Evolutionary conservation across 2,113 vertebrate genomes (phyloP).

Genomic region (Fukomys damarensis): DNA sequence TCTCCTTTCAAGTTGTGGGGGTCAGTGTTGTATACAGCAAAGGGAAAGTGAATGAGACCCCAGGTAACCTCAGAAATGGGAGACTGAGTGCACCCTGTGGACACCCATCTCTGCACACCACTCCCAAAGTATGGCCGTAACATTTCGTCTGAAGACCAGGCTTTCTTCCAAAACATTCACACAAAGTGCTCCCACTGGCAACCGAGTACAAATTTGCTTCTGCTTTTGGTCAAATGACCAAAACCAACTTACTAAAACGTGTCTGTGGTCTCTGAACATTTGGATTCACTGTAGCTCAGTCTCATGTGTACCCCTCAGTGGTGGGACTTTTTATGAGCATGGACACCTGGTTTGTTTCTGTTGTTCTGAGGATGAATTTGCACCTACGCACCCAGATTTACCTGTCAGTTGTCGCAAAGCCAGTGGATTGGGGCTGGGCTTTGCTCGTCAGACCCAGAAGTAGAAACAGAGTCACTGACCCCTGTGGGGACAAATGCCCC

Average conservation of each 20-base stretch:
- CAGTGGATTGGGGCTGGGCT: fast-evolving
- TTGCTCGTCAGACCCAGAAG: neutral
- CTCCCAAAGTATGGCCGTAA: fast-evolving
- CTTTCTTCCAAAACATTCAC: neutral
- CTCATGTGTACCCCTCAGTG: too few species aligned
- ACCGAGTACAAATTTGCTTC: neutral
- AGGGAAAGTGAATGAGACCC: neutral
- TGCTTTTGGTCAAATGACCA: neutral
- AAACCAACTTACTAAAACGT: neutral
- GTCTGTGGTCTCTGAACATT: neutral
- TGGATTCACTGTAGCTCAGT: neutral
- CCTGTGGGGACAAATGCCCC: too few species aligned
- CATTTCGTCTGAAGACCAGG: neutral
- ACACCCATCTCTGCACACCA: neutral
- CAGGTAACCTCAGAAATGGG: neutral
- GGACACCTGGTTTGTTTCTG: neutral
- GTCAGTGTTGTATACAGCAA: neutral
- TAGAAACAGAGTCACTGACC: neutral
- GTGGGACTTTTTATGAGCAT: too few species aligned
- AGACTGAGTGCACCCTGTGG: neutral
- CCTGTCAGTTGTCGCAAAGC: fast-evolving
- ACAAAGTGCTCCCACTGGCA: fast-evolving
- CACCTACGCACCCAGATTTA: neutral
- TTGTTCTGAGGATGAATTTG: neutral
- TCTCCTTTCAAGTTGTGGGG: neutral